These are phyloP conservation scores for Ceratina australensis DNA, from an alignment of 1,140 invertebrate species.

Conservation along the genomic window DNA sequence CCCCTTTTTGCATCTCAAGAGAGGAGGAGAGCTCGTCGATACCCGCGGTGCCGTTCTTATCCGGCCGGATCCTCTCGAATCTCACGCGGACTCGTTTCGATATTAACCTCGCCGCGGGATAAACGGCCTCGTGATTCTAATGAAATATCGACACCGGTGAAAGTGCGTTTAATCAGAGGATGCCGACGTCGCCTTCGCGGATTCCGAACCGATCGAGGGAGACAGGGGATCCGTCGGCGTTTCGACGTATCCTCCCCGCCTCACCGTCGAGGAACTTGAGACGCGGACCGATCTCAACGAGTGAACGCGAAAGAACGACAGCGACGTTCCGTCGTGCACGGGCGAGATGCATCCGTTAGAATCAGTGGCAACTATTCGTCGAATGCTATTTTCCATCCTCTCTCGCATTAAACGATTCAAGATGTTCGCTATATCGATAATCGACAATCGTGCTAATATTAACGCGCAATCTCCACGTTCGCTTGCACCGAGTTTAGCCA, in stretches of 20 bases:
- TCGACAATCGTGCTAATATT: slow-evolving; percentile 55
- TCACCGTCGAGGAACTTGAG: too few relatives aligned
- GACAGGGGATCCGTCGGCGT: background rate
- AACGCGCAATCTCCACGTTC: slow-evolving; percentile 50
- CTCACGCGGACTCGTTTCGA: slow-evolving; percentile 48
- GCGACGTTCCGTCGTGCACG: too few relatives aligned
- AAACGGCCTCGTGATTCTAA: slow-evolving; percentile 56
- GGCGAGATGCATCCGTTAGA: background rate
- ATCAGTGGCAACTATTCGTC: slow-evolving; percentile 13
- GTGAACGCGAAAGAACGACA: background rate
- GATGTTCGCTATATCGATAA: slow-evolving; percentile 52
- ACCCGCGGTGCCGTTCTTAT: slow-evolving; percentile 32
- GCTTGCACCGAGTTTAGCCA: slow-evolving; percentile 56
- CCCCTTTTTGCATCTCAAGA: slow-evolving; percentile 63
- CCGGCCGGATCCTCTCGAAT: slow-evolving; percentile 51
- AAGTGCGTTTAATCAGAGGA: slow-evolving; percentile 62
- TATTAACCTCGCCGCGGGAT: slow-evolving; percentile 54
- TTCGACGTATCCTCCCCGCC: background rate
- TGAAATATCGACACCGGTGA: slow-evolving; percentile 59
- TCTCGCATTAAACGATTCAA: slow-evolving; percentile 43
- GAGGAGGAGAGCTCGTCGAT: slow-evolving; percentile 41
- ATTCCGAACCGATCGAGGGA: slow-evolving; percentile 29
- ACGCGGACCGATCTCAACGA: too few relatives aligned
- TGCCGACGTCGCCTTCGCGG: slow-evolving; percentile 37
- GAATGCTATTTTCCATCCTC: slow-evolving; percentile 56